Evolutionary conservation across 2,113 vertebrate species (phyloP), one percentile per base, ranked within the genome.

Genomic region (human (Homo sapiens)): DNA sequence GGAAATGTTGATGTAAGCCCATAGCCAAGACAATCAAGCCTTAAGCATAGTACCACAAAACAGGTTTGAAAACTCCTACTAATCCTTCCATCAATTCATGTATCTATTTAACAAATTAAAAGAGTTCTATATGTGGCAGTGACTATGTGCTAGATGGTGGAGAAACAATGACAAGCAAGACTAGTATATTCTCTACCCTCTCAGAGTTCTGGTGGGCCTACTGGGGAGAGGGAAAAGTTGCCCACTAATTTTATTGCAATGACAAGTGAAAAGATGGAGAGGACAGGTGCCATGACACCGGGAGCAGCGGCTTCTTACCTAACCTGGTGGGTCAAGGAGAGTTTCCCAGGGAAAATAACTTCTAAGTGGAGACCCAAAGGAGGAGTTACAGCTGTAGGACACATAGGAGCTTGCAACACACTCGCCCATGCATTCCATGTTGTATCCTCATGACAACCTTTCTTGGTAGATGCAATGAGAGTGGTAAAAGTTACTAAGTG

Each of bases 381-480:
- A 95, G 76, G 61, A 80, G 30, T 79, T n/a, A 50, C 17, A 38
- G 45, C 30, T 27, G 4, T 23, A 16, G 6, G 40, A 17, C 8
- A 10, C 22, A 3, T 30, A 5, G 30, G 61, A 27, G 18, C 38
- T 40, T 48, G 43, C 30, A 27, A 0, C 3, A 5, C 66, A 61
- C 48, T 79, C 14, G 12, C 43, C n/a, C 4, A 1, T 11, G 23
- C 8, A 0, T 45, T 13, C 30, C 30, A 9, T 18, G 0, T 32
- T n/a, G 30, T 9, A 2, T 75, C 76, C 32, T 84, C 40, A 25
- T 1, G 27, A 50, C 76, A 93, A 11, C 35, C 43, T 85, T 83
- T 16, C 17, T 11, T 16, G 23, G 40, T 57, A 70, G 59, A 38
- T 32, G 48, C 7, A 20, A 8, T 7, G 6, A 20, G 9, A 32